Base-by-base conservation (phyloP, 37 sponge, comb jelly and placozoan genomes). In the Lycopodina hypogea region DNA sequence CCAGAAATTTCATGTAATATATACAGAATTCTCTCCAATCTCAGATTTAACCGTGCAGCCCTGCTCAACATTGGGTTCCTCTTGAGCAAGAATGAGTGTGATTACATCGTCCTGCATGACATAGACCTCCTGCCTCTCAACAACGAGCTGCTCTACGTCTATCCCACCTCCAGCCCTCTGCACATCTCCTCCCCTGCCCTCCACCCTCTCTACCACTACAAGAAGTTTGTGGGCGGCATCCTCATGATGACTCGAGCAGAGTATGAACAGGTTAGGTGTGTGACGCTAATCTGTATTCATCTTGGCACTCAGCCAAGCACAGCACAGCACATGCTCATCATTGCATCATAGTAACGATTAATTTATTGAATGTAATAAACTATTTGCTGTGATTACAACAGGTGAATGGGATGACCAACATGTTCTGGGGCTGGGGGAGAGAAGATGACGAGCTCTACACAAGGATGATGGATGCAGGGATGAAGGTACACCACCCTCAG, bases 361-460 rank as follows among this genome's bases (percentile, higher is more conserved):
- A n/a, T n/a, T n/a, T n/a, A n/a, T n/a, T n/a, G n/a, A n/a, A n/a
- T n/a, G n/a, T n/a, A n/a, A n/a, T n/a, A n/a, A n/a, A n/a, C n/a
- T n/a, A n/a, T n/a, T 58, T 65, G 30, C 30, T 65, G 35, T 33
- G 35, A 9, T 17, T 41, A 8, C 71, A 35, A 24, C 65, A 95
- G 95, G 84, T 85, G 0, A 93, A 93, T 53, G 97, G 97, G 17
- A 77, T 96, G 28, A 88, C 97, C 19, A 96, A 90, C 50, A 51
- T 88, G 62, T 96, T 93, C 55, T 96, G 97, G 97, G 97, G 97
- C 1, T 96, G 97, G 97, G 97, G 97, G 0, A 65, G 97, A 56
- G 97, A 96, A 53, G 97, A 96, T 53, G 97, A 96, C 71, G 97
- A 96, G 65, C 59, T 96, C n/a, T 91, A 93, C 48, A 51, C 85